These are phyloP conservation scores for Zoanthus solanderi DNA, from an alignment of 92 coral and sea anemone genomes.

Conservation along the genomic window DNA sequence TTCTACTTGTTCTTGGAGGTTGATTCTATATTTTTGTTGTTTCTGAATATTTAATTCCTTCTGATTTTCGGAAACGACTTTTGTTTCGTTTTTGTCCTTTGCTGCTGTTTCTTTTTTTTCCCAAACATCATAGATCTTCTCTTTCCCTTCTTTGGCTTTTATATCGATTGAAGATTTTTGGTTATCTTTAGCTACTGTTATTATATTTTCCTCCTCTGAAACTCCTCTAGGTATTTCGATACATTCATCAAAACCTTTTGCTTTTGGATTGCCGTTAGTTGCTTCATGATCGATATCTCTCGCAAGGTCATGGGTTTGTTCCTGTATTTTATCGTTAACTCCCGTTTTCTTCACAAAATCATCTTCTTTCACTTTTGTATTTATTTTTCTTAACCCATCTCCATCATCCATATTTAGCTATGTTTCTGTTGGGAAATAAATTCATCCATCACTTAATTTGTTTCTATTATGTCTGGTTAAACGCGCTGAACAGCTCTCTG, in stretches of 20 bases:
- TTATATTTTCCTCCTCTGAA: neutral
- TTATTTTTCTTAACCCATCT: neutral
- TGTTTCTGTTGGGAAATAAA: neutral
- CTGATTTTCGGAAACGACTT: neutral
- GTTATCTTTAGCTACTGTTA: neutral
- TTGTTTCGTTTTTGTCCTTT: neutral
- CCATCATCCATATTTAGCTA: slow-evolving; percentile 4
- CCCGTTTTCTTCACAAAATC: neutral
- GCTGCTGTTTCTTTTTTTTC: neutral
- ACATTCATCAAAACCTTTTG: neutral
- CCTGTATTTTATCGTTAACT: neutral
- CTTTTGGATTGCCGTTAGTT: neutral
- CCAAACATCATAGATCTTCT: neutral
- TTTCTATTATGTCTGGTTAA: too few relatives aligned
- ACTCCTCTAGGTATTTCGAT: neutral
- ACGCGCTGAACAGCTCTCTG: too few relatives aligned
- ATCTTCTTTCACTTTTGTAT: neutral
- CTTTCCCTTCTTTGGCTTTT: neutral
- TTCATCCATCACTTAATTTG: too few relatives aligned
- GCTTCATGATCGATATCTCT: too few relatives aligned
- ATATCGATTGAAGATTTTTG: neutral
- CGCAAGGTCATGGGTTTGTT: neutral
- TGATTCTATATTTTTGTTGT: neutral
- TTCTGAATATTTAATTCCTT: neutral
- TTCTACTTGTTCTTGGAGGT: neutral